Conservation (phyloP, 2,113 vertebrate species). For the Oncorhynchus keta region DNA sequence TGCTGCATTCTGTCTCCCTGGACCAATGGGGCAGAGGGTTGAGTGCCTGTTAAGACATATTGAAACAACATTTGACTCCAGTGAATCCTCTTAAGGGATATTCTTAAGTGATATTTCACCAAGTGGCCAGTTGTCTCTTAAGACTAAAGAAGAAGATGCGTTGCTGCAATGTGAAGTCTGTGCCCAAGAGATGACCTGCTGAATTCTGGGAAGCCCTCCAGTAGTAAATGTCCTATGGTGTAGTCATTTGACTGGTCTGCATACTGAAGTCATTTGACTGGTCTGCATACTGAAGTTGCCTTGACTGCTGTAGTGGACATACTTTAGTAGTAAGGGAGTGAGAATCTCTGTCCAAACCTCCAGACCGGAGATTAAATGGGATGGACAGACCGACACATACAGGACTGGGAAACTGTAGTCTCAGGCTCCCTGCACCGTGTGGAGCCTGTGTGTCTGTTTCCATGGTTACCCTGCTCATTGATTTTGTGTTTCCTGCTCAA, state of each 20-base stretch:
- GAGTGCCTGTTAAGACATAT: neutral
- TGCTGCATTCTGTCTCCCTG: neutral
- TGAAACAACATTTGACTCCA: neutral
- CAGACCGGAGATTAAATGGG: neutral
- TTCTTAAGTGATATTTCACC: neutral
- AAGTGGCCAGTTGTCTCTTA: neutral
- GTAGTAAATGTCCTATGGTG: conserved; percentile 53
- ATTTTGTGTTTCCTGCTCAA: neutral
- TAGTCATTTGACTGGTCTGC: neutral
- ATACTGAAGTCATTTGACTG: neutral
- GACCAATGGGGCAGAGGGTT: neutral
- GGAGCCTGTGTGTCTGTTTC: conserved; percentile 3
- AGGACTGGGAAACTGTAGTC: neutral
- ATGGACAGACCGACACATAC: neutral
- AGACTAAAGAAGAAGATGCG: neutral
- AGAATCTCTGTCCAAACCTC: neutral
- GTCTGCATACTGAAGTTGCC: neutral
- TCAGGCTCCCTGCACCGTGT: neutral
- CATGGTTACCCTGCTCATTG: neutral
- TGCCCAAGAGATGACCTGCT: conserved; percentile 34
- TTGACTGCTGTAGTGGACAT: neutral
- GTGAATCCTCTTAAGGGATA: neutral
- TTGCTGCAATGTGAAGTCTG: neutral
- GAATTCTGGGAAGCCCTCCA: conserved; percentile 56
- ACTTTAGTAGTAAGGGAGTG: neutral